Conservation (phyloP, 2,113 vertebrate genomes). For the Falco punctatus region DNA sequence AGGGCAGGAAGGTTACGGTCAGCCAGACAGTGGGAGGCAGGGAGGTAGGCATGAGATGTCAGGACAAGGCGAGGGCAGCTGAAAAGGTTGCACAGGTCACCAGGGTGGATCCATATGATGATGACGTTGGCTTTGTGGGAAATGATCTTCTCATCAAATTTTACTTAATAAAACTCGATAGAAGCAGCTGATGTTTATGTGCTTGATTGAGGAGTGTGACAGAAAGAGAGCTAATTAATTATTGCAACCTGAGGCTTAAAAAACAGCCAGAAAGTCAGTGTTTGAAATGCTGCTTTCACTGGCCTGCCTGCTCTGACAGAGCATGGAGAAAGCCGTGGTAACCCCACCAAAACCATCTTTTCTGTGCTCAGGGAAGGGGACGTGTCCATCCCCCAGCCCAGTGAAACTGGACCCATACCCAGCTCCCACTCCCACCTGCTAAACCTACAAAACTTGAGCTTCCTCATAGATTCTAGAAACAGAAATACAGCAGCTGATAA, state of each 20-base stretch:
- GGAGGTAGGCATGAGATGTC: not conserved
- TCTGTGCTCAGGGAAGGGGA: not conserved
- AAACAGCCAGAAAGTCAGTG: not conserved
- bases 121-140: not conserved
- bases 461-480: not conserved
- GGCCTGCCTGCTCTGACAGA: not conserved
- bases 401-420: not conserved
- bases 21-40: not conserved
- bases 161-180: not conserved
- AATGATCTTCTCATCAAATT: not conserved
- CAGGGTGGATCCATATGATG: not conserved
- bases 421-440: not conserved
- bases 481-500: not conserved
- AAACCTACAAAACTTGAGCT: not conserved
- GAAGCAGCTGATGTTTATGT: not conserved
- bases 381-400: not conserved
- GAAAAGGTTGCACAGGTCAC: not conserved
- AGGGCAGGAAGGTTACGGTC: not conserved
- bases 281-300: not conserved
- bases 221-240: not conserved
- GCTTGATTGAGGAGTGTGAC: not conserved
- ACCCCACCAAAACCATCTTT: not conserved
- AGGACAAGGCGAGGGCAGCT: not conserved
- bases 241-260: not conserved
- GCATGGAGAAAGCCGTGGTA: not conserved